Conservation (phyloP, 1,140 invertebrate species). For the Halictus rubicundus region DNA sequence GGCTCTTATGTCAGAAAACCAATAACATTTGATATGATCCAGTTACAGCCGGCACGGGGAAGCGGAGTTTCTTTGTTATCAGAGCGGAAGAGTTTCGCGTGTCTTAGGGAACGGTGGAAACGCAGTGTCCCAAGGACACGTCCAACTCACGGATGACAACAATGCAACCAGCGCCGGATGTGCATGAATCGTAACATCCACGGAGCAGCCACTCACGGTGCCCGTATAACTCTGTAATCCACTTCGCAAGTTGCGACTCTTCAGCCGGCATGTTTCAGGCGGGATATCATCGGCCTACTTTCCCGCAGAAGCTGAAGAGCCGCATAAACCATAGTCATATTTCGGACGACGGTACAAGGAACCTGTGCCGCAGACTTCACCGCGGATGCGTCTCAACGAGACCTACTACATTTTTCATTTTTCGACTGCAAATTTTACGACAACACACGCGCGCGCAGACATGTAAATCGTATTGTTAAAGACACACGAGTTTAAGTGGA, state of each 20-base stretch:
- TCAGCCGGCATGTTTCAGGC: slow-evolving; percentile 11
- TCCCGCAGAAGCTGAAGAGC: neutral
- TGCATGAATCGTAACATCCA: slow-evolving; percentile 23
- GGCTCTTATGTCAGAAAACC: too few species aligned
- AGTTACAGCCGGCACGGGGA: too few species aligned
- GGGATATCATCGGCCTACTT: slow-evolving; percentile 41
- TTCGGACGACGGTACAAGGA: neutral
- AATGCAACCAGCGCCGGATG: slow-evolving; percentile 24
- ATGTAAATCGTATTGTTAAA: too few species aligned
- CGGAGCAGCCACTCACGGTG: slow-evolving; percentile 5
- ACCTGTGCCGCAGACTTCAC: neutral
- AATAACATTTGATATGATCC: too few species aligned
- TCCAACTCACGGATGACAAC: slow-evolving; percentile 19
- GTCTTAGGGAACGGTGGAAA: neutral
- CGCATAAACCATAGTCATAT: neutral
- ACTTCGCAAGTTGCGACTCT: slow-evolving; percentile 35
- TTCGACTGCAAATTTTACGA: neutral
- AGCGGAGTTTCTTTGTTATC: neutral
- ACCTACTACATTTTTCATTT: too few species aligned
- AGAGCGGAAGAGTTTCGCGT: neutral
- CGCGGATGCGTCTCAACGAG: too few species aligned
- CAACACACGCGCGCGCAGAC: neutral
- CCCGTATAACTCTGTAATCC: slow-evolving; percentile 42
- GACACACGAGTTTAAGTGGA: too few species aligned
- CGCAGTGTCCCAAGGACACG: neutral